Conservation (phyloP, 2,888 invertebrate species). For the Parascotia fuliginaria region DNA sequence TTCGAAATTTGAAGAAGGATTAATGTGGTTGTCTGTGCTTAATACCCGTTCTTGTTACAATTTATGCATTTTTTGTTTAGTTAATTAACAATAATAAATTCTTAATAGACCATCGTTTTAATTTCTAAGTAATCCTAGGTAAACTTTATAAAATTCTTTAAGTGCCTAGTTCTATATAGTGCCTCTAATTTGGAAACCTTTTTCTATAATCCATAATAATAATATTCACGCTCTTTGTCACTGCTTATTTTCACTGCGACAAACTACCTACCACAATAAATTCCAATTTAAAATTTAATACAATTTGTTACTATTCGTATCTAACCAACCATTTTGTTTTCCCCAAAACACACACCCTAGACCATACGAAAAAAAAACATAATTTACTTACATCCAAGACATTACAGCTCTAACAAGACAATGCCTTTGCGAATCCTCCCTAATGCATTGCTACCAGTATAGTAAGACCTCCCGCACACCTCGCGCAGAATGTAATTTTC, state of each 20-base stretch:
- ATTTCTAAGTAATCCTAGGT: too few relatives aligned
- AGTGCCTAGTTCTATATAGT: too few relatives aligned
- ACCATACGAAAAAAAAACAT: slow-evolving; percentile 70
- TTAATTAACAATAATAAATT: too few relatives aligned
- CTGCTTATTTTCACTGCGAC: too few relatives aligned
- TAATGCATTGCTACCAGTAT: slow-evolving; percentile 52
- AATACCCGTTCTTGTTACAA: too few relatives aligned
- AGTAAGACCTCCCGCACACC: slow-evolving; percentile 47
- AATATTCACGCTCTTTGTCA: too few relatives aligned
- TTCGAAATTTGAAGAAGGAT: background rate
- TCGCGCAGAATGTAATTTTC: slow-evolving; percentile 2
- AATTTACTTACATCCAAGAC: slow-evolving; percentile 84
- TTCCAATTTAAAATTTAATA: background rate
- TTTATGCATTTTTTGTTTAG: too few relatives aligned
- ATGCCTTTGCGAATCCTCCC: slow-evolving; percentile 77
- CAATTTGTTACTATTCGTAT: background rate
- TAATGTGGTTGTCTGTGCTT: background rate
- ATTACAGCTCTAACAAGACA: slow-evolving; percentile 82
- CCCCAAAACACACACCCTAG: slow-evolving; percentile 26
- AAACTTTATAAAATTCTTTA: too few relatives aligned
- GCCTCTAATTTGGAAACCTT: too few relatives aligned
- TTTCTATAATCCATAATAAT: too few relatives aligned
- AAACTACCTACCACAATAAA: too few relatives aligned
- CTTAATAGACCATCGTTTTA: too few relatives aligned
- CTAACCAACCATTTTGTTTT: background rate